These are phyloP conservation scores for Pecten maximus DNA, from an alignment of 2,888 invertebrate genomes.

Conservation along the genomic window DNA sequence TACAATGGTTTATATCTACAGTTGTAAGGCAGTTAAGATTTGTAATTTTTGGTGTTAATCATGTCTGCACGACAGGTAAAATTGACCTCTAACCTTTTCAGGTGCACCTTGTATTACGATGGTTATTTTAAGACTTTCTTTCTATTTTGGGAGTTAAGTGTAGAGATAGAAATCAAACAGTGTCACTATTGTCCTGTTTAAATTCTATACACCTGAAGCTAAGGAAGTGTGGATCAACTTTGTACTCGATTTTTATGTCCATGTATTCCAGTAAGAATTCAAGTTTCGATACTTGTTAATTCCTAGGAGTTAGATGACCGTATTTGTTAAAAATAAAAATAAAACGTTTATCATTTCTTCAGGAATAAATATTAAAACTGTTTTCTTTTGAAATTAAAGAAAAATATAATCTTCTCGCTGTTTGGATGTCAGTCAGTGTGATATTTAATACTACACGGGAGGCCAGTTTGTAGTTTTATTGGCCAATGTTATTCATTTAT, in stretches of 20 bases:
- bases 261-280: too few relatives aligned
- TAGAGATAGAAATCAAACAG: background rate
- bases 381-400: background rate
- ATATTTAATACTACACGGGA: background rate
- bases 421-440: background rate
- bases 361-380: background rate
- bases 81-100: background rate
- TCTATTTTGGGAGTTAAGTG: background rate
- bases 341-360: too few relatives aligned
- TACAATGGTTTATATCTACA: too few relatives aligned
- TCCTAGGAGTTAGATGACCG: background rate
- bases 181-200: background rate
- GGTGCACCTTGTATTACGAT: background rate
- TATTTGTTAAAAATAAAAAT: background rate
- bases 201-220: background rate
- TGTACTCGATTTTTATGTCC: too few relatives aligned
- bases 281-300: too few relatives aligned
- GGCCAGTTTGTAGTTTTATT: background rate
- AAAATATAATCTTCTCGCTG: background rate
- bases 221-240: too few relatives aligned
- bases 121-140: background rate
- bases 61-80: background rate
- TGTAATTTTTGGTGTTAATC: background rate
- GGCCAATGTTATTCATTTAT: background rate
- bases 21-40: background rate